Percentiles rank a stretch among this genome's conserved stretches.
These are phyloP conservation scores for Cataglyphis rosenhaueri DNA, from an alignment of 2,888 invertebrate species.

Conservation along the genomic window DNA sequence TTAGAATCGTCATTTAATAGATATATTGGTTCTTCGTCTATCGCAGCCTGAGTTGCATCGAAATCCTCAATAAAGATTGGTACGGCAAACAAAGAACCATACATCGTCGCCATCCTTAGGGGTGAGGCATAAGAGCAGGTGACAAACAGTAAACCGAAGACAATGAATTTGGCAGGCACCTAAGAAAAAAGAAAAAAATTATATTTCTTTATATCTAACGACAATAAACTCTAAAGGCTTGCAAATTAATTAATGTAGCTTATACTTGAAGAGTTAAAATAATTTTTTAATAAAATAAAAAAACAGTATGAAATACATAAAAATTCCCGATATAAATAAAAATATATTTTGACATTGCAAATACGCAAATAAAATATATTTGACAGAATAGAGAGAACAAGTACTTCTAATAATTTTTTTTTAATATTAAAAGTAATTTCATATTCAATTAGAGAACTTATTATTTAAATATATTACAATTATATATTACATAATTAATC, in stretches of 20 bases:
- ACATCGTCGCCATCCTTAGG: slow-evolving; percentile 20
- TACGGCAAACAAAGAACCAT: background rate
- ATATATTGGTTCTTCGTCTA: slow-evolving; percentile 17
- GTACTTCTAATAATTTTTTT: background rate
- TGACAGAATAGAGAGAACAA: background rate
- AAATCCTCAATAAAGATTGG: slow-evolving; percentile 40
- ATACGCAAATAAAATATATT: background rate
- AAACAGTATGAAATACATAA: background rate
- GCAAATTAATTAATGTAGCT: background rate
- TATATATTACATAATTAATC: background rate
- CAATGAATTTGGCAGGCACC: slow-evolving; percentile 36
- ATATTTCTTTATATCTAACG: background rate
- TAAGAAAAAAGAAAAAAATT: slow-evolving; percentile 26
- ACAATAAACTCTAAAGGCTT: background rate
- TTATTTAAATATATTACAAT: background rate
- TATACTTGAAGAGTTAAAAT: background rate
- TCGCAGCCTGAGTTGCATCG: background rate
- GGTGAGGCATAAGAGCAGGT: slow-evolving; percentile 58
- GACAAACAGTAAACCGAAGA: slow-evolving; percentile 19
- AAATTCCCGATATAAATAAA: background rate
- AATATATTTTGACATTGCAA: background rate
- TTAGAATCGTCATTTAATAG: background rate
- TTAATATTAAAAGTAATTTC: background rate
- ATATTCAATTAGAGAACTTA: background rate
- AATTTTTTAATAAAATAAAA: background rate